phyloP scores from a whole-genome alignment of 2,888 invertebrate genomes.

The Anoncus sp. region DNA sequence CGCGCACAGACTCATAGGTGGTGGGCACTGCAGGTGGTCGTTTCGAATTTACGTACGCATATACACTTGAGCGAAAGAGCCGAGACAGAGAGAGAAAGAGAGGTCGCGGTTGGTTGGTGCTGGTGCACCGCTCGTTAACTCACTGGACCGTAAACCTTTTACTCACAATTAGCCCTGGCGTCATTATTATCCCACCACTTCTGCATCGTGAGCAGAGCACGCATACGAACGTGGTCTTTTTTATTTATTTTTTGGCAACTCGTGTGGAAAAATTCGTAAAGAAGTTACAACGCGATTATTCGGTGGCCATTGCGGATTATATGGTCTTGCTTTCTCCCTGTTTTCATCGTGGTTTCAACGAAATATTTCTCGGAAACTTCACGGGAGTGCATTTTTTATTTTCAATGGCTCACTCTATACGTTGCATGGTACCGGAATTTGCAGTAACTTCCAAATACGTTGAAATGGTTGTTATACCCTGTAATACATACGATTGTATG shows the following conservation, averaged over 20 bases:
- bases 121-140: conserved; percentile 64
- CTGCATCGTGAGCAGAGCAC: conserved; percentile 12
- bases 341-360: no score
- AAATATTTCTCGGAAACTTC: no score
- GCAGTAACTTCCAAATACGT: no score
- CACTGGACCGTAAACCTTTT: conserved; percentile 66
- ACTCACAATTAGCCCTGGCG: conserved; percentile 65
- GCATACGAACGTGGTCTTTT: background rate
- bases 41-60: conserved; percentile 56
- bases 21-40: conserved; percentile 61
- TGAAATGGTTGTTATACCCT: background rate
- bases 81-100: no score
- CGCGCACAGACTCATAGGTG: conserved; percentile 31
- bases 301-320: background rate
- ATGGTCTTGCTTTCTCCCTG: no score
- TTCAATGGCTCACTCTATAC: no score
- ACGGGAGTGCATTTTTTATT: no score
- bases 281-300: background rate
- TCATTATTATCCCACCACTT: conserved; percentile 59
- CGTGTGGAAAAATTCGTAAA: conserved; percentile 9
- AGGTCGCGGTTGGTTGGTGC: conserved; percentile 48
- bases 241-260: background rate
- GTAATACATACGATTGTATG: background rate
- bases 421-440: no score
- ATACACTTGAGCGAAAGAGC: conserved; percentile 34